Percentiles rank a stretch among this genome's conserved stretches.
Evolutionary conservation across 2,797 vertebrate genomes (phyloP).

Genomic region (Gymnoscopelus braueri): DNA sequence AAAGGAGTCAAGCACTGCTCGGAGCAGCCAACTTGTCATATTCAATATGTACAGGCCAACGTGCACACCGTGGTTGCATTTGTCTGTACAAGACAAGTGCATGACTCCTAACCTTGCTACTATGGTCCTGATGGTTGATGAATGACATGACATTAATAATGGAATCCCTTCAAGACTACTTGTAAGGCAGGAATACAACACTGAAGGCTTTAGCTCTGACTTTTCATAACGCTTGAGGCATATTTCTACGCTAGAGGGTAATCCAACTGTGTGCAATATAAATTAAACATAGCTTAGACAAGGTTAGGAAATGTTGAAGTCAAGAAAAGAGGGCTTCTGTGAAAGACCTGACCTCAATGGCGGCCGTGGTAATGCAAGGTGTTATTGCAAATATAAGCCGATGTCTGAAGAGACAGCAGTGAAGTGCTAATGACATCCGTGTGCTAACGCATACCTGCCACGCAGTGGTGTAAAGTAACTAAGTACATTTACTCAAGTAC

Average conservation of each 20-base stretch:
- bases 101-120: too few relatives aligned
- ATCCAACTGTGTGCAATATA: not conserved
- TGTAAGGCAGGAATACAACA: not conserved
- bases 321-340: constrained; percentile 11
- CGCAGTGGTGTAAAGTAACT: too few relatives aligned
- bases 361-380: constrained; percentile 27
- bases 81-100: too few relatives aligned
- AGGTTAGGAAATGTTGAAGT: constrained; percentile 13
- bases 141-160: too few relatives aligned
- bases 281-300: not conserved
- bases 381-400: constrained; percentile 58
- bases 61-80: too few relatives aligned
- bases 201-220: constrained; percentile 7
- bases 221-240: not conserved
- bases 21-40: too few relatives aligned
- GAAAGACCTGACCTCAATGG: constrained; percentile 17
- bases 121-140: too few relatives aligned
- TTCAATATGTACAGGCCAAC: too few relatives aligned
- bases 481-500: too few relatives aligned
- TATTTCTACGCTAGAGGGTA: not conserved
- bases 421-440: constrained; percentile 66
- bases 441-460: constrained; percentile 43
- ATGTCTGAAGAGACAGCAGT: constrained; percentile 58
- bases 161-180: not conserved
- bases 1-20: too few relatives aligned